Evolutionary conservation across 2,797 vertebrate species (phyloP).

Genomic region (Pteronotus mesoamericanus): DNA sequence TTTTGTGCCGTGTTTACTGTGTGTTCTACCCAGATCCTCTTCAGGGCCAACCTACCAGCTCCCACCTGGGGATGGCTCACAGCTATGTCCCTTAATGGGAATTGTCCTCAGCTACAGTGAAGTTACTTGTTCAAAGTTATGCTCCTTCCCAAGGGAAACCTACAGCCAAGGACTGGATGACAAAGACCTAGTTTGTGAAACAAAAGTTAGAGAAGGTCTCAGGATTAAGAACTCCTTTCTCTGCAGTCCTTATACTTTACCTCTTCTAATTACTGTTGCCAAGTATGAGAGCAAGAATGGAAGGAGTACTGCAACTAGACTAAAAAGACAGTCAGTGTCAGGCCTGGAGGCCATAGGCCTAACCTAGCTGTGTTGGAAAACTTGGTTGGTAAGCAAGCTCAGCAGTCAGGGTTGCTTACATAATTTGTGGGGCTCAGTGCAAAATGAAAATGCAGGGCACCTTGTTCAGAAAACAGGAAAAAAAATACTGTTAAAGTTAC

Average conservation of each 20-base stretch:
- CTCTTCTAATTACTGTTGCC: not conserved
- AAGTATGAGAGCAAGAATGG: not conserved
- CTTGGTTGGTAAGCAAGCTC: not conserved
- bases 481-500: not conserved
- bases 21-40: not conserved
- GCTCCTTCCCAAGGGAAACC: not conserved
- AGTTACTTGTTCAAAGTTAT: not conserved
- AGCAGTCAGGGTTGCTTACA: not conserved
- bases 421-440: not conserved
- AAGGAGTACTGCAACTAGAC: not conserved
- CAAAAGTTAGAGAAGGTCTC: not conserved
- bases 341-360: not conserved
- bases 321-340: not conserved
- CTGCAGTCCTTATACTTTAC: not conserved
- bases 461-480: not conserved
- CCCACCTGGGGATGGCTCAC: not conserved
- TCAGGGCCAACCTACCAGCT: not conserved
- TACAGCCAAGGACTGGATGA: not conserved
- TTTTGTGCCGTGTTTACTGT: not conserved
- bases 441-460: not conserved
- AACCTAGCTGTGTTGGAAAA: not conserved
- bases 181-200: slow-evolving; percentile 3
- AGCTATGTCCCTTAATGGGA: not conserved
- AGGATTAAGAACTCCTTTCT: not conserved
- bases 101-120: not conserved